These are phyloP conservation scores for Perodicticus potto DNA, from an alignment of 2,797 vertebrate genomes.

Conservation along the genomic window DNA sequence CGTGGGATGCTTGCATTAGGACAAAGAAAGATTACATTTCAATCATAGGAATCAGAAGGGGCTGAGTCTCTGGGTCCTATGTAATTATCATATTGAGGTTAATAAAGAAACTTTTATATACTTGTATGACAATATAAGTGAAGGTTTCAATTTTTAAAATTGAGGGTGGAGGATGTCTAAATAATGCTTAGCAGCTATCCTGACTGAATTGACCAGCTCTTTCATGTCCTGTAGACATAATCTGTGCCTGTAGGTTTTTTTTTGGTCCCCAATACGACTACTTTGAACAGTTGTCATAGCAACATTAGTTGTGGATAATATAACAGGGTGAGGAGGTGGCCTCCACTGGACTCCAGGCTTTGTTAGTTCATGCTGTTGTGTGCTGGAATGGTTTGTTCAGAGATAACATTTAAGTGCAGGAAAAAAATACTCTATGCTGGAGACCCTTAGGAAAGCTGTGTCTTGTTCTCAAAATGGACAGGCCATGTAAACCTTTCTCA, in stretches of 20 bases:
- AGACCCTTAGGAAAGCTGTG: constrained; percentile 44
- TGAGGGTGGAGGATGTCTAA: neutral
- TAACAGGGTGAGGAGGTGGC: constrained; percentile 46
- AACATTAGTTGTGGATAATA: constrained; percentile 64
- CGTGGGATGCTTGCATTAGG: neutral
- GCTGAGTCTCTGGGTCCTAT: neutral
- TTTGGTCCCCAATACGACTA: constrained; percentile 44
- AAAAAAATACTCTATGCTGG: constrained; percentile 31
- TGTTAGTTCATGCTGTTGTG: constrained; percentile 56
- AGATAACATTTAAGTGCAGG: constrained; percentile 46
- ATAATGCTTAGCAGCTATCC: neutral
- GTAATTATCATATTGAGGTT: neutral
- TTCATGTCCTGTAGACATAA: constrained; percentile 58
- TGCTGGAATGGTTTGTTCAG: constrained; percentile 42
- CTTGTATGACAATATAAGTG: neutral
- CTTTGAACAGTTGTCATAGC: constrained; percentile 80
- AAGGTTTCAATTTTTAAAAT: constrained; percentile 39
- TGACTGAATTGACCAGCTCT: constrained; percentile 41
- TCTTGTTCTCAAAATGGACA: constrained; percentile 16
- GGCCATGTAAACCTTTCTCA: neutral
- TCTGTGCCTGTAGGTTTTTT: constrained; percentile 42
- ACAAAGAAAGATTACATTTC: constrained; percentile 10
- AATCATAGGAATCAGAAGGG: neutral
- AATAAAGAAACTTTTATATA: constrained; percentile 29
- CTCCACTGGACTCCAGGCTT: constrained; percentile 55